These are phyloP conservation scores for Eulemur rubriventer DNA, from an alignment of 2,797 vertebrate species.

Conservation along the genomic window DNA sequence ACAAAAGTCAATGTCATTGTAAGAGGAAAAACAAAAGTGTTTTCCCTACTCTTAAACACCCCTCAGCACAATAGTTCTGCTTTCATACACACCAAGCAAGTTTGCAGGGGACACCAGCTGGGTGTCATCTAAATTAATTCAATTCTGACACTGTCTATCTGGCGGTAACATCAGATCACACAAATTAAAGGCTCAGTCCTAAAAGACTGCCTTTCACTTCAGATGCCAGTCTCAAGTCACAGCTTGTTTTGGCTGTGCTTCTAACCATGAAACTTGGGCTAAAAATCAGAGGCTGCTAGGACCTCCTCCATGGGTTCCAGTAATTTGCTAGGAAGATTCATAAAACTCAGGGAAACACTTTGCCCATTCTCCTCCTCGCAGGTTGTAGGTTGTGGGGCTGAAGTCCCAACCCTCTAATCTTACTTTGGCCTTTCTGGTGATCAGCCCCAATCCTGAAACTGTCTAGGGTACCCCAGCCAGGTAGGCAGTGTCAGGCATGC, in stretches of 20 bases:
- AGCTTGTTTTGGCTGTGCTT: not conserved
- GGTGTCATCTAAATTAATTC: not conserved
- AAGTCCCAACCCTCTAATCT: not conserved
- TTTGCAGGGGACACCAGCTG: not conserved
- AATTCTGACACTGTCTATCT: not conserved
- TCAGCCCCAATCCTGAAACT: not conserved
- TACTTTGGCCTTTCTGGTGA: not conserved
- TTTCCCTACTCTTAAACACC: not conserved
- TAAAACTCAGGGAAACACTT: not conserved
- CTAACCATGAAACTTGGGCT: not conserved
- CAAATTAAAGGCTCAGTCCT: not conserved
- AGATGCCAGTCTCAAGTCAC: rapidly evolving
- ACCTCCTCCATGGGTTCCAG: rapidly evolving
- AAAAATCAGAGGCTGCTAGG: not conserved
- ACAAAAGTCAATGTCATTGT: not conserved
- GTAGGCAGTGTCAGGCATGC: no score
- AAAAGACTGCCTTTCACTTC: not conserved
- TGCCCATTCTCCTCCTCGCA: not conserved
- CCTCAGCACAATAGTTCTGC: not conserved
- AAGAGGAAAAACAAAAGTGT: not conserved
- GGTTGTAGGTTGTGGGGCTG: not conserved
- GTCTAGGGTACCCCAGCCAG: rapidly evolving
- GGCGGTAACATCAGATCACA: no score
- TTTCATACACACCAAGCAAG: not conserved
- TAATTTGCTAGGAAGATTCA: not conserved